phyloP scores from a whole-genome alignment of 2,113 vertebrate genomes.

The Xiphophorus maculatus region DNA sequence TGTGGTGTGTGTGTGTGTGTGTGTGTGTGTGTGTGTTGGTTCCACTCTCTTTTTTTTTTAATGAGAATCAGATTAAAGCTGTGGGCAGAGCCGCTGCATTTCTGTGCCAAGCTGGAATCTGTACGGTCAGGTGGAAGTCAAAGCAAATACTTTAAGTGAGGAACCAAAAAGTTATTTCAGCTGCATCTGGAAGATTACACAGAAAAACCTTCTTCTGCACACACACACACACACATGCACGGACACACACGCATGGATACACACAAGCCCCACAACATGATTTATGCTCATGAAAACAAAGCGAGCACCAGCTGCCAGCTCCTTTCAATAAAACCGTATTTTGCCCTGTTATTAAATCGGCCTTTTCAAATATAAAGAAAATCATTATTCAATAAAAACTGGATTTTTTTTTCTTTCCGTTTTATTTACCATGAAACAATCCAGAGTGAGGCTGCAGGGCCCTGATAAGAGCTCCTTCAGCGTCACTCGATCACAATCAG shows the following conservation, averaged over 20 bases:
- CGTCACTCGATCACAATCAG: constrained; percentile 35
- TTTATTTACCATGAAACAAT: constrained; percentile 65
- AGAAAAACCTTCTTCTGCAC: constrained; percentile 3
- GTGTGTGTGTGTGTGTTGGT: background rate
- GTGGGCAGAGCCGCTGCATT: constrained; percentile 3
- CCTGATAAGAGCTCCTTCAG: constrained; percentile 58
- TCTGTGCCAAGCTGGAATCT: constrained; percentile 51
- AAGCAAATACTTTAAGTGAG: constrained; percentile 57
- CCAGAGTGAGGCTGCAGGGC: constrained; percentile 44
- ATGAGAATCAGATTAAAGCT: constrained; percentile 50
- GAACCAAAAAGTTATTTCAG: constrained; percentile 59
- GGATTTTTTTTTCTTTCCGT: constrained; percentile 22
- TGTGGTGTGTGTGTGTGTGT: constrained; percentile 34
- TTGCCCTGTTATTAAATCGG: constrained; percentile 51
- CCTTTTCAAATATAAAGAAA: constrained; percentile 39
- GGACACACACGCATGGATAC: background rate
- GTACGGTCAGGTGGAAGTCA: constrained; percentile 61
- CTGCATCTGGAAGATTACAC: constrained; percentile 43
- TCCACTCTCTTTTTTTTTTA: constrained; percentile 27
- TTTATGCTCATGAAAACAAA: constrained; percentile 57
- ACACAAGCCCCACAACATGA: constrained; percentile 33
- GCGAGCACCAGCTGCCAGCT: constrained; percentile 39
- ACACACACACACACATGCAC: constrained; percentile 1
- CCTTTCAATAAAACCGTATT: constrained; percentile 46
- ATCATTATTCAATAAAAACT: constrained; percentile 54